Evolutionary conservation across 1,140 invertebrate genomes (phyloP).

Genomic region (Drosophila azteca): DNA sequence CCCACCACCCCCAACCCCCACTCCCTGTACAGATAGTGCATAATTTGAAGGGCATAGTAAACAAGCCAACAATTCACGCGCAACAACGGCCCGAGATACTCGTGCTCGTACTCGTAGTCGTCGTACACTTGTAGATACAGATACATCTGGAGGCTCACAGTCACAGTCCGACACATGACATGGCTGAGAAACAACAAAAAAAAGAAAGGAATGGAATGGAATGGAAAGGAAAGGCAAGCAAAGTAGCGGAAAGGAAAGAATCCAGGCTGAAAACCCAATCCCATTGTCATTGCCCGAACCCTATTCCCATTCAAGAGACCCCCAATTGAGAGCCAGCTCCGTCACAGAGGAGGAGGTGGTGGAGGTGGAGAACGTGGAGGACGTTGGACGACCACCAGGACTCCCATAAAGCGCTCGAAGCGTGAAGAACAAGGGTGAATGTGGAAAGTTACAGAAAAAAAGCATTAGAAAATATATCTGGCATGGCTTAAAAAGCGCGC

Average conservation of each 20-base stretch:
- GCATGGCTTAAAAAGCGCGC: slow-evolving; percentile 79
- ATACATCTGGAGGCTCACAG: slow-evolving; percentile 40
- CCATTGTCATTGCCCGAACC: slow-evolving; percentile 53
- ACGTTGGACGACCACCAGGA: slow-evolving; percentile 28
- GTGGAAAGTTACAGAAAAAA: slow-evolving; percentile 81
- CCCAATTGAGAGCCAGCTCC: slow-evolving; percentile 56
- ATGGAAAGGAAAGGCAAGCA: slow-evolving; percentile 18
- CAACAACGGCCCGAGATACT: slow-evolving; percentile 66
- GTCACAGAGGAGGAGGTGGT: slow-evolving; percentile 31
- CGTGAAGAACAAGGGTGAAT: slow-evolving; percentile 81
- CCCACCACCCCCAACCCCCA: background rate
- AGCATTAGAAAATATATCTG: slow-evolving; percentile 82
- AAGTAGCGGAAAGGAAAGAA: slow-evolving; percentile 30
- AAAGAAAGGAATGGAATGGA: slow-evolving; percentile 16
- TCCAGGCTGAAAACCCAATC: slow-evolving; percentile 56
- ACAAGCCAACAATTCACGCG: slow-evolving; percentile 81
- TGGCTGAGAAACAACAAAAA: slow-evolving; percentile 37
- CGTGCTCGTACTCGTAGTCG: background rate
- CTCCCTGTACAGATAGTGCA: slow-evolving; percentile 64
- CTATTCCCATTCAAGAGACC: slow-evolving; percentile 42
- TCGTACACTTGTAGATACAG: slow-evolving; percentile 51
- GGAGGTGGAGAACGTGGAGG: background rate
- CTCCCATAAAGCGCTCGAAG: slow-evolving; percentile 76
- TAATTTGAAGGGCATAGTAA: slow-evolving; percentile 82
- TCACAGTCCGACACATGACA: slow-evolving; percentile 65